Evolutionary conservation across 2,888 invertebrate species (phyloP).

Genomic region (Disparrhopalites patrizii): DNA sequence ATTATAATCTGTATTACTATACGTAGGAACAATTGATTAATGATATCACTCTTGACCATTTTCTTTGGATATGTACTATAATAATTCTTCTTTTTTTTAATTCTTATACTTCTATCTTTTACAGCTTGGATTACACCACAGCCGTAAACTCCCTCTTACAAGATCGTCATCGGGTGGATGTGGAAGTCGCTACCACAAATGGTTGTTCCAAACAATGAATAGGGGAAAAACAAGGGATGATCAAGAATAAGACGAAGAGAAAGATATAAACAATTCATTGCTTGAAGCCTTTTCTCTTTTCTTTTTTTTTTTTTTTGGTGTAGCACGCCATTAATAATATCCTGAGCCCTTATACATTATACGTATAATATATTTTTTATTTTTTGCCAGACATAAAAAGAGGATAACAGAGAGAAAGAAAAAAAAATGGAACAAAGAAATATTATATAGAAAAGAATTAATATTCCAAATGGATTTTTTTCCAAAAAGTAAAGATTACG

Average conservation of each 20-base stretch:
- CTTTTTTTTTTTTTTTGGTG: neutral
- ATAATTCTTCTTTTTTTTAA: neutral
- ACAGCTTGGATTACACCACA: slow-evolving; percentile 19
- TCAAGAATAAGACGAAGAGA: too few relatives aligned
- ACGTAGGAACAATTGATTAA: neutral
- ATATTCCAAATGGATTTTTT: too few relatives aligned
- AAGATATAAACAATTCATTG: neutral
- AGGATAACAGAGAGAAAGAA: neutral
- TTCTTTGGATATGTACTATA: neutral
- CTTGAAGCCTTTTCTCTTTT: neutral
- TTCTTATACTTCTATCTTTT: neutral
- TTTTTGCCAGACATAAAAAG: neutral
- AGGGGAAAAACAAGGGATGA: too few relatives aligned
- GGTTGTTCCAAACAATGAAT: slow-evolving; percentile 16
- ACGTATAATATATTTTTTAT: neutral
- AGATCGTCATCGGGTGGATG: neutral
- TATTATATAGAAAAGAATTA: neutral
- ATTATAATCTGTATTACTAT: neutral
- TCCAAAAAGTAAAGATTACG: too few relatives aligned
- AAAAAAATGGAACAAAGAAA: neutral
- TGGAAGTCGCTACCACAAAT: neutral
- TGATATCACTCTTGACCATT: too few relatives aligned
- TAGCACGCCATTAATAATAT: too few relatives aligned
- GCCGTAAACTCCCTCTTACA: slow-evolving; percentile 19
- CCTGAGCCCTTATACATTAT: too few relatives aligned